Percentiles rank a stretch among this genome's conserved stretches.
Evolutionary conservation across 2,113 vertebrate species (phyloP).

Genomic region (Girardinichthys multiradiatus): DNA sequence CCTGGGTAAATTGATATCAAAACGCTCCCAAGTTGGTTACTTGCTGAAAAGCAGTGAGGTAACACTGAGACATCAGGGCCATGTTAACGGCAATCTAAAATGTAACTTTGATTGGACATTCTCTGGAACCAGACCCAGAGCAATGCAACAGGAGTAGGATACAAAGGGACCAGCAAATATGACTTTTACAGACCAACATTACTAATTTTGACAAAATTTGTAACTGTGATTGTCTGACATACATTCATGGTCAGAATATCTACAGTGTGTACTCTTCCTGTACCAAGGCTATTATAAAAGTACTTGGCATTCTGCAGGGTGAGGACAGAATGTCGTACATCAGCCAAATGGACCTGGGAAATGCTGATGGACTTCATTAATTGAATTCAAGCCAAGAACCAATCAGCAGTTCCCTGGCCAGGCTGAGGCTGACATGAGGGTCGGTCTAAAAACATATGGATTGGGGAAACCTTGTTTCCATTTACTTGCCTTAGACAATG

Average conservation of each 20-base stretch:
- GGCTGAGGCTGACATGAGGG: too few species aligned
- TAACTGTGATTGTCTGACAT: neutral
- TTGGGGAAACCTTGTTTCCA: too few species aligned
- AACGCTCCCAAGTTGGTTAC: too few species aligned
- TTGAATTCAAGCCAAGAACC: neutral
- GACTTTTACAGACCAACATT: neutral
- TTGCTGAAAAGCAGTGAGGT: too few species aligned
- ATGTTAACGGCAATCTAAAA: neutral
- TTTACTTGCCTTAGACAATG: too few species aligned
- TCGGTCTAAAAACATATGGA: too few species aligned
- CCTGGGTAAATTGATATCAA: too few species aligned
- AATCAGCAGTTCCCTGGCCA: too few species aligned
- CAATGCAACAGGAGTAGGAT: neutral
- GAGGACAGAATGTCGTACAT: conserved; percentile 2
- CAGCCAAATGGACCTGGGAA: neutral
- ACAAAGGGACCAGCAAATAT: neutral
- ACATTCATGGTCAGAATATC: neutral
- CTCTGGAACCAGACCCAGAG: neutral
- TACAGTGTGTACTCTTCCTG: neutral
- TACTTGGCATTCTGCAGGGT: conserved; percentile 19
- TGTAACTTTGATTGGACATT: neutral
- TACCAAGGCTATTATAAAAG: conserved; percentile 7
- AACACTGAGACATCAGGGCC: too few species aligned
- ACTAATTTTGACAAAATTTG: neutral
- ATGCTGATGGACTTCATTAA: neutral